Percentiles rank a stretch among this genome's conserved stretches.
phyloP scores from a whole-genome alignment of 2,113 vertebrate species.

The Turdus rufiventris region DNA sequence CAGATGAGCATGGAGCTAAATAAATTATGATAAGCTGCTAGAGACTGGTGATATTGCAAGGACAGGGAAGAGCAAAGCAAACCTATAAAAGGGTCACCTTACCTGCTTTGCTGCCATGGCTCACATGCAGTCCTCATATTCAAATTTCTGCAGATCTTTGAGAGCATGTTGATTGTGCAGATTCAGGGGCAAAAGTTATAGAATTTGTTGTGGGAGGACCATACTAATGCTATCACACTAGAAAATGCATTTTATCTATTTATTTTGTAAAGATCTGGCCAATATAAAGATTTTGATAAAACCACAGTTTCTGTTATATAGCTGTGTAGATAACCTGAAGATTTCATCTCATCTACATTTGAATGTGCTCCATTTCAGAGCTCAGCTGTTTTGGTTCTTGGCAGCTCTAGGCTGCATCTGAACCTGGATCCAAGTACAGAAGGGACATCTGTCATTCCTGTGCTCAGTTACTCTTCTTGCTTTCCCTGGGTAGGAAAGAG shows the following conservation, averaged over 20 bases:
- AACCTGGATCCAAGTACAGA: background rate
- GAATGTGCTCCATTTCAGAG: background rate
- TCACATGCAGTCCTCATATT: background rate
- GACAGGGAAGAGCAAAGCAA: background rate
- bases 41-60: background rate
- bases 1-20: background rate
- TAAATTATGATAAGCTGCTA: background rate
- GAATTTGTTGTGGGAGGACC: background rate
- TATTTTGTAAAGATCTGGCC: background rate
- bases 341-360: background rate
- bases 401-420: background rate
- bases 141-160: background rate
- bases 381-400: slow-evolving; percentile 20
- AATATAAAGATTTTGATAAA: background rate
- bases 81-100: background rate
- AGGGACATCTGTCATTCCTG: slow-evolving; percentile 30
- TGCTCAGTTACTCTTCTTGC: background rate
- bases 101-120: background rate
- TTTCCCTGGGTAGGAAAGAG: background rate
- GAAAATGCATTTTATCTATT: background rate
- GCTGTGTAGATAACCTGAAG: background rate
- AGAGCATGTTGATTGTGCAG: background rate
- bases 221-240: background rate
- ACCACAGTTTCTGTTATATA: background rate
- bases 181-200: background rate